A percentile compares a stretch with the other conserved stretches of the same genome.
Evolutionary conservation across 1,140 invertebrate genomes (phyloP).

Genomic region (Babylonia areolata): DNA sequence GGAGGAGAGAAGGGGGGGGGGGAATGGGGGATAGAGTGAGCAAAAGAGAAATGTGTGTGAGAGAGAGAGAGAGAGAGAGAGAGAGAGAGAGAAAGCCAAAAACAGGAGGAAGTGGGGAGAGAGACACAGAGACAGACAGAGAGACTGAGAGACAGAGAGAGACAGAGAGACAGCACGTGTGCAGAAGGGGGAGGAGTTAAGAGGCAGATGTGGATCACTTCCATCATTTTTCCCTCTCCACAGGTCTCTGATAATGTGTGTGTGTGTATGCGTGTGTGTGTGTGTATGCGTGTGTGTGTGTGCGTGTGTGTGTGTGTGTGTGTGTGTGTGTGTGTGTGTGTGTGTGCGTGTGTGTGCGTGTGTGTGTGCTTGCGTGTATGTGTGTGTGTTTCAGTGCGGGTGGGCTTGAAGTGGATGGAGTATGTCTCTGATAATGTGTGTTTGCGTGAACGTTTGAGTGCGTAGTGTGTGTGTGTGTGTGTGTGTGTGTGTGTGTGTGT

Average conservation of each 20-base stretch:
- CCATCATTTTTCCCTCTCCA: no score
- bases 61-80: slow-evolving; percentile 4
- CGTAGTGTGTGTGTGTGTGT: not conserved
- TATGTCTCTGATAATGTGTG: no score
- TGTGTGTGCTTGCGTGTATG: not conserved
- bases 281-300: no score
- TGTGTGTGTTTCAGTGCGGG: not conserved
- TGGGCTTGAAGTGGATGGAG: not conserved
- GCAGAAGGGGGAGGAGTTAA: no score
- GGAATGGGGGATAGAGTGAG: not conserved
- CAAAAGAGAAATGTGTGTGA: not conserved
- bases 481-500: not conserved
- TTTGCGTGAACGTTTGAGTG: not conserved
- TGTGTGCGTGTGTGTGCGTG: not conserved
- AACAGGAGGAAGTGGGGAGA: not conserved
- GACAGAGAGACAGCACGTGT: no score
- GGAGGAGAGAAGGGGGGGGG: not conserved
- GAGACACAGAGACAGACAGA: no score
- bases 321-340: not conserved
- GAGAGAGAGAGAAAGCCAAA: not conserved
- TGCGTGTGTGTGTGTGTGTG: no score
- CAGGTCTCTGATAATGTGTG: no score
- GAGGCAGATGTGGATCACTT: no score
- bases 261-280: no score
- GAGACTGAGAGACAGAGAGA: no score